A percentile compares a stretch with the other conserved stretches of the same genome.
Conservation (phyloP, 2,113 vertebrate species). For the mouse (Mus musculus) region DNA sequence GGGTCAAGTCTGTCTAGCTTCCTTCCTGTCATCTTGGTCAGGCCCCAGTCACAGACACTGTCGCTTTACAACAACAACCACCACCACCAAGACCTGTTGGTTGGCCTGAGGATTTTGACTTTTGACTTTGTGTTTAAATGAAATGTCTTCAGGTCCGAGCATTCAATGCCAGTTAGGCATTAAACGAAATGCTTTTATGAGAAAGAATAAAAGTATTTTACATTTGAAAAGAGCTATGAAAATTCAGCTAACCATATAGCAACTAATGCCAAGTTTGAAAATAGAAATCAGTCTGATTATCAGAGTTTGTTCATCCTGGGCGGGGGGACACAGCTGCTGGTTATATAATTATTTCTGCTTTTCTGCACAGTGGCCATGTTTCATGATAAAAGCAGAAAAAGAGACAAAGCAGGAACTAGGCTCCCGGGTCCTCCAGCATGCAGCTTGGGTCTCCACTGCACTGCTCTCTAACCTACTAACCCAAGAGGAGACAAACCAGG, state of each 20-base stretch:
- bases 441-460: background rate
- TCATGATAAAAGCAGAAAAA: background rate
- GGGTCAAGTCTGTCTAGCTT: background rate
- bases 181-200: slow-evolving; percentile 64
- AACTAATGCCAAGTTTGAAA: slow-evolving; percentile 56
- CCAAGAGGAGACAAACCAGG: background rate
- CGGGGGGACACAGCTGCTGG: slow-evolving; percentile 10
- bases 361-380: background rate
- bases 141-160: slow-evolving; percentile 58
- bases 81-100: background rate
- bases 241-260: slow-evolving; percentile 59
- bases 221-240: slow-evolving; percentile 61
- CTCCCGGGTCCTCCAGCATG: background rate
- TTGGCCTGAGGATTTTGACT: background rate
- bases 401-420: background rate
- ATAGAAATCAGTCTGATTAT: slow-evolving; percentile 12
- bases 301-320: slow-evolving; percentile 14
- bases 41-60: background rate
- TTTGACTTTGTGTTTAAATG: slow-evolving; percentile 55
- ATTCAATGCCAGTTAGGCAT: slow-evolving; percentile 54
- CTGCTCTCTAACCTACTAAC: background rate
- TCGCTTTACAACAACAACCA: background rate
- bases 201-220: slow-evolving; percentile 70
- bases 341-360: slow-evolving; percentile 16
- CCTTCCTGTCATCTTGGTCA: background rate